Conservation (phyloP, 2,113 vertebrate genomes). For the Orycteropus afer region DNA sequence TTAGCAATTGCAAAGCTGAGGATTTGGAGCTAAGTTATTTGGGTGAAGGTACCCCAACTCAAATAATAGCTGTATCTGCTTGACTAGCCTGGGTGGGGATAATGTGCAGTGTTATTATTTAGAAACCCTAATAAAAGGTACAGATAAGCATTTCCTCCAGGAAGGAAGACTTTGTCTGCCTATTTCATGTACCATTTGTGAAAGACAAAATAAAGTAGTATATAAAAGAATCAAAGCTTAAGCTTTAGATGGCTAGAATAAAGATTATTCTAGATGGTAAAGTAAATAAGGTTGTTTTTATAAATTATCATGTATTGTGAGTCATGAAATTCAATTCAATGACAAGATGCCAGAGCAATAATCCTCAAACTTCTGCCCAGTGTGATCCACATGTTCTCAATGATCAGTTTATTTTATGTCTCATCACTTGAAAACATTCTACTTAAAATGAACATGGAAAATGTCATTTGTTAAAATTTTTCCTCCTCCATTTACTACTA, state of each 20-base stretch:
- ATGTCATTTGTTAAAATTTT: neutral
- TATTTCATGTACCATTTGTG: conserved; percentile 45
- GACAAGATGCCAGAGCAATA: neutral
- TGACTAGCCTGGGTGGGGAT: neutral
- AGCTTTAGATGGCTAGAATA: neutral
- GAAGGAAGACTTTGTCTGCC: neutral
- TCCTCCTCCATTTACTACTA: neutral
- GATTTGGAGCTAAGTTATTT: conserved; percentile 41
- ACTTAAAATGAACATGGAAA: neutral
- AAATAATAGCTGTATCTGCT: neutral
- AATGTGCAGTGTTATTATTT: neutral
- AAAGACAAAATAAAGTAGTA: conserved; percentile 5
- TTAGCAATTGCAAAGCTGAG: neutral
- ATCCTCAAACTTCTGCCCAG: neutral
- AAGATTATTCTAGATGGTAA: neutral
- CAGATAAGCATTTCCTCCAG: neutral
- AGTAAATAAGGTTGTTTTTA: neutral
- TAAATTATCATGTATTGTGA: neutral
- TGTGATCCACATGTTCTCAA: neutral
- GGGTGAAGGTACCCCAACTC: neutral
- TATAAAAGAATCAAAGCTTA: neutral
- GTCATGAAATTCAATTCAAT: too few species aligned
- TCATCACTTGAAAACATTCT: too few species aligned
- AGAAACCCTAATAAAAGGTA: neutral
- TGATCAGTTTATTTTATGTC: neutral